Evolutionary conservation across 1,140 invertebrate species (phyloP), one percentile per base, ranked within the genome.

Genomic region (Doryteuthis pealeii): DNA sequence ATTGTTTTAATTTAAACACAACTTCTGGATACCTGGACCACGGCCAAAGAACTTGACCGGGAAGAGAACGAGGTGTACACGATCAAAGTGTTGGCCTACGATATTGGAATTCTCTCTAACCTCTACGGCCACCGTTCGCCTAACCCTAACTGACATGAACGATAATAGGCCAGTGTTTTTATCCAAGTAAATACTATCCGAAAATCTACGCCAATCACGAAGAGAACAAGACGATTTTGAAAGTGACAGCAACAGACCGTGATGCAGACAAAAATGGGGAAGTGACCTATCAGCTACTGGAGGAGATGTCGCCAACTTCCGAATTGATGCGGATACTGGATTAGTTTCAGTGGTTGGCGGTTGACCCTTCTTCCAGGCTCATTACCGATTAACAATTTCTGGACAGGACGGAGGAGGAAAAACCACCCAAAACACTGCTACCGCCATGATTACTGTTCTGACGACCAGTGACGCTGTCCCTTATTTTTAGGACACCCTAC

Each of bases 151-250:
- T 76, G 96, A 99, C 86, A 93, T 95, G 78, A 99, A 99, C 85
- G 96, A 99, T 86, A 97, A 98, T 85, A 92, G 92, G 74, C 96
- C 96, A 0, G 90, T 93, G 14, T 98, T 99, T n/a, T 87, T 93
- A 94, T 79, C 85, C 81, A 75, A 76, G 76, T 73, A 32, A 80
- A 74, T 83, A 84, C 67, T 81, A 75, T 76, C 79, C 79, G 0
- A 83, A 80, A 66, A 75, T 86, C 14, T 91, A 93, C 77, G 96
- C 99, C 87, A 97, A 98, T 88, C 89, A 93, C 73, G 90, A 92
- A 5, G 88, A 91, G 14, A 95, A 79, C n/a, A 74, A 78, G 10
- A 70, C 71, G 10, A 81, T 87, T 26, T 90, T 93, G 1, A 90
- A 92, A 80, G 91, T 95, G 0, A 89, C 90, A 54, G 94, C 94